Percentiles rank a stretch among this genome's conserved stretches.
These are phyloP conservation scores for Danionella dracula DNA, from an alignment of 2,797 vertebrate genomes.

Conservation along the genomic window DNA sequence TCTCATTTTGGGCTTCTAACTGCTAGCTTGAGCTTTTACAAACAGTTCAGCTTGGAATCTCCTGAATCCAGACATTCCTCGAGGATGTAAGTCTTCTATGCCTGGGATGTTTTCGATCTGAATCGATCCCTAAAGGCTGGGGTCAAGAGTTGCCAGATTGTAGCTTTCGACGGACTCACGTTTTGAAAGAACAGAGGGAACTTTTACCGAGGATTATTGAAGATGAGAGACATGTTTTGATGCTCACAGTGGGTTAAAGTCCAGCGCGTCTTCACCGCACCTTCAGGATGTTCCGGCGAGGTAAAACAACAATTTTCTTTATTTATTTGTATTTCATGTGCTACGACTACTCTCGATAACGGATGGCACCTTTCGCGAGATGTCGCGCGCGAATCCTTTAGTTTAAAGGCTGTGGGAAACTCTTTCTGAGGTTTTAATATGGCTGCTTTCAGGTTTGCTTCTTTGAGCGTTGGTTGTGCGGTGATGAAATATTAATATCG, in stretches of 20 bases:
- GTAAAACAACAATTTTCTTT: conserved; percentile 24
- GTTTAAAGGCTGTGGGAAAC: background rate
- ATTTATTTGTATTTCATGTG: conserved; percentile 2
- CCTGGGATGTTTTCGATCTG: conserved; percentile 12
- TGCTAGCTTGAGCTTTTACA: background rate
- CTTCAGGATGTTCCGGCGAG: conserved; percentile 45
- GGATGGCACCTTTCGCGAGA: background rate
- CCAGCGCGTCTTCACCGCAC: conserved; percentile 3
- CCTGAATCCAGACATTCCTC: background rate
- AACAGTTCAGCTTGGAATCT: background rate
- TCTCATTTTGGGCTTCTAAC: background rate
- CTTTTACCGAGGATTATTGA: conserved; percentile 28
- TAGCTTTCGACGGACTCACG: background rate
- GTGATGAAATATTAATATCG: conserved; percentile 42
- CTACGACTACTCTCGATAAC: too few relatives aligned
- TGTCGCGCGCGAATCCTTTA: background rate
- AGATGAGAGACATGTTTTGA: conserved; percentile 24
- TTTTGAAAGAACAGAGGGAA: conserved; percentile 8
- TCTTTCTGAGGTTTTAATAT: background rate
- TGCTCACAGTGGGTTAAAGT: conserved; percentile 12
- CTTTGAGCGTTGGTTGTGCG: background rate
- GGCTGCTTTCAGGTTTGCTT: background rate
- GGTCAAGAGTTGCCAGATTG: conserved; percentile 2
- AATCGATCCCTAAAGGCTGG: conserved; percentile 13
- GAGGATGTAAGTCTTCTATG: background rate